These are phyloP conservation scores for Rana temporaria DNA, from an alignment of 2,113 vertebrate species.

Conservation along the genomic window DNA sequence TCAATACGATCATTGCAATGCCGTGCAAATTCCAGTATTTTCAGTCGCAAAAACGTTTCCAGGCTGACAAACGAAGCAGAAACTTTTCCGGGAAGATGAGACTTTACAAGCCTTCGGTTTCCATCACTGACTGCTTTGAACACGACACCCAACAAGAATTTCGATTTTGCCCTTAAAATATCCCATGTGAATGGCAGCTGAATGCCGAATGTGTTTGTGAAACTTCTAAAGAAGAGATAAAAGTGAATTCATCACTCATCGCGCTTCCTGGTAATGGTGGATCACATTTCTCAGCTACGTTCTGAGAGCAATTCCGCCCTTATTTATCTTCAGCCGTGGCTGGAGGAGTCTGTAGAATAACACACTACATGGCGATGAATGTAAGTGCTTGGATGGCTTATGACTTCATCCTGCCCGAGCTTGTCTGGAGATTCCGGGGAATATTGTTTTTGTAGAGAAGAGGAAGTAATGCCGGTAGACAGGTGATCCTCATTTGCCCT, in stretches of 20 bases:
- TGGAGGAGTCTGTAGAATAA: constrained; percentile 38
- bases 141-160: constrained; percentile 2
- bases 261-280: constrained; percentile 34
- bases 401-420: constrained; percentile 41
- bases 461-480: constrained; percentile 25
- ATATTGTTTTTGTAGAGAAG: background rate
- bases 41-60: too few relatives aligned
- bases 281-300: constrained; percentile 60
- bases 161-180: background rate
- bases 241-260: constrained; percentile 54
- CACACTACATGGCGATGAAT: constrained; percentile 11
- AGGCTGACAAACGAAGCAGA: background rate
- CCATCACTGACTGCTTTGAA: constrained; percentile 7
- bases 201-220: background rate
- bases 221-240: constrained; percentile 13
- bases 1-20: too few relatives aligned
- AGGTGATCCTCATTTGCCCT: constrained; percentile 12
- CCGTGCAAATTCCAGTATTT: too few relatives aligned
- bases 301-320: constrained; percentile 32
- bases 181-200: constrained; percentile 19
- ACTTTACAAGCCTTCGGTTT: background rate
- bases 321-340: constrained; percentile 1
- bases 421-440: constrained; percentile 46
- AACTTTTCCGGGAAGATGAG: background rate
- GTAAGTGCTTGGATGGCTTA: background rate